Percentiles rank a stretch among this genome's conserved stretches.
Evolutionary conservation across 2,797 vertebrate genomes (phyloP).

Genomic region (Urosaurus nigricauda): DNA sequence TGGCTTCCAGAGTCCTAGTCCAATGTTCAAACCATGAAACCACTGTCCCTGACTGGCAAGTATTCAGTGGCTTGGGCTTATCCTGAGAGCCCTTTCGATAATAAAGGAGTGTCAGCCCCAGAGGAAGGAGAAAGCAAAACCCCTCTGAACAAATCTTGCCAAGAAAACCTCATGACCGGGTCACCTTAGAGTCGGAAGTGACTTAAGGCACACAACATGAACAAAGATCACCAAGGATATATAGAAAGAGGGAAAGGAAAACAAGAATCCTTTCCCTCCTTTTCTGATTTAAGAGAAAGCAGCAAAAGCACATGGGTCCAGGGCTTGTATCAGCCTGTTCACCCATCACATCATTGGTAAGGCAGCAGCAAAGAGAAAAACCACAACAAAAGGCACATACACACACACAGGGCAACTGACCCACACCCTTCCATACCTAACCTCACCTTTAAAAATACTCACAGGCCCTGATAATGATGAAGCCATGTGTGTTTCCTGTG

Average conservation of each 20-base stretch:
- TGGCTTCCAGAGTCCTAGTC: too few species aligned
- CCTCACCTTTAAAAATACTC: neutral
- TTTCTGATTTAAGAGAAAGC: neutral
- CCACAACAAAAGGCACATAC: neutral
- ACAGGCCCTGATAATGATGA: neutral
- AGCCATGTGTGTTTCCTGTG: neutral
- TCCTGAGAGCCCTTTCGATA: neutral
- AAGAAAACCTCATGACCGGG: too few species aligned
- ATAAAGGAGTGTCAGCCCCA: neutral
- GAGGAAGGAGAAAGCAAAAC: too few species aligned
- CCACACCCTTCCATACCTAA: neutral
- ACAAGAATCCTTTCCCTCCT: fast-evolving
- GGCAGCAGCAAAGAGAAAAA: neutral
- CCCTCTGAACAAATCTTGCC: too few species aligned
- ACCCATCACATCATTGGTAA: neutral
- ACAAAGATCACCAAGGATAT: too few species aligned
- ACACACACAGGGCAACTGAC: neutral
- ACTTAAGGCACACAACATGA: too few species aligned
- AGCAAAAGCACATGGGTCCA: neutral
- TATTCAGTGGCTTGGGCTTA: neutral
- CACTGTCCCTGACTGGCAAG: too few species aligned
- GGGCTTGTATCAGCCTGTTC: neutral
- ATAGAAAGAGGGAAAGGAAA: neutral
- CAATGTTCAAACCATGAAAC: too few species aligned
- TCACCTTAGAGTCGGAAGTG: too few species aligned